Evolutionary conservation across 2,797 vertebrate genomes (phyloP), one percentile per base, ranked within the genome.

Genomic region (Epinephelus coioides): DNA sequence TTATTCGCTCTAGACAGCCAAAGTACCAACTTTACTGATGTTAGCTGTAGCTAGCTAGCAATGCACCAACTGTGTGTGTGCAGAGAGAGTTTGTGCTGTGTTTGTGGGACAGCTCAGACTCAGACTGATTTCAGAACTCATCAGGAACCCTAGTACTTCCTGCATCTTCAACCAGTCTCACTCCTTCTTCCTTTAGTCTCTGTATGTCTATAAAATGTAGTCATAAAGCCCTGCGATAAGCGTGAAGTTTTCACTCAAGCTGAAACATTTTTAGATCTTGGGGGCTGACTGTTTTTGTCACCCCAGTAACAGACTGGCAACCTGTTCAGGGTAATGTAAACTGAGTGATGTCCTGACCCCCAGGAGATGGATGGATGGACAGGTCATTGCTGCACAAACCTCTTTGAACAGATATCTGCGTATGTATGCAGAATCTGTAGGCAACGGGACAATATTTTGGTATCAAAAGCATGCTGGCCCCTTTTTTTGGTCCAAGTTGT

Each of bases 71-170:
- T 1, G 1, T 19, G 27, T 49, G 38, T 19, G 54, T 12, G 34
- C 34, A 34, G 7, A 34, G 7, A 53, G 5, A 19, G 25, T 57
- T 4, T 63, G 50, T n/a, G 17, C 7, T 30, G 27, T n/a, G 21
- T 62, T 59, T 25, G 38, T 71, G 23, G 60, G 54, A 72, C 57
- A 59, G 18, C 62, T 69, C 23, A 30, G 27, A 47, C 13, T 34
- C 9, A 18, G 46, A 50, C 47, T 27, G 61, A 30, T 30, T 43
- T 76, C 73, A 23, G 10, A 21, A n/a, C 38, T 51, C 57, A 50
- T 38, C 21, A 44, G 47, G 6, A 69, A 71, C 15, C 47, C 13
- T 13, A 4, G 14, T 49, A 27, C 27, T 60, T 54, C 61, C 14
- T 30, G 38, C 8, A 40, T 47, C 5, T 7, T 47, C 5, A 47